A percentile compares a stretch with the other conserved stretches of the same genome.
These are phyloP conservation scores for Nycticorax nycticorax DNA, from an alignment of 2,113 vertebrate genomes.

Conservation along the genomic window DNA sequence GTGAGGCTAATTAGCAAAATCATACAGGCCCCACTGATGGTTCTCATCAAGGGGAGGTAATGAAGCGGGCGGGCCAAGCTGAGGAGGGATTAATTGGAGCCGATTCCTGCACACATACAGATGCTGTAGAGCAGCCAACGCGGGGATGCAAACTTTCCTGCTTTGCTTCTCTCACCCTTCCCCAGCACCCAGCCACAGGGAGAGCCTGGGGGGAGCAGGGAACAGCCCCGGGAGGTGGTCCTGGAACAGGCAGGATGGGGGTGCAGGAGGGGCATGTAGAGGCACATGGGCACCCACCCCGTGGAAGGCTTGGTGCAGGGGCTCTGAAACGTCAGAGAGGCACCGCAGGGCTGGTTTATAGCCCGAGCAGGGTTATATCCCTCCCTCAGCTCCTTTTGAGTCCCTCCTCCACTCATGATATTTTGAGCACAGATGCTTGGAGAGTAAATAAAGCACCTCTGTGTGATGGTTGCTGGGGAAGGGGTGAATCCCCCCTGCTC, in stretches of 20 bases:
- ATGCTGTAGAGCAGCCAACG: background rate
- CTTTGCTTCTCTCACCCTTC: background rate
- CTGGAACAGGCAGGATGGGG: background rate
- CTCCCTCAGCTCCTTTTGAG: background rate
- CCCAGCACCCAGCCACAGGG: background rate
- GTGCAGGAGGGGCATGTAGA: background rate
- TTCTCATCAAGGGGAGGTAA: conserved; percentile 78
- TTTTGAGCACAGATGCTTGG: background rate
- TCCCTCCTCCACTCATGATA: background rate
- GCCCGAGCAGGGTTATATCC: background rate
- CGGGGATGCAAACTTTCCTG: conserved; percentile 18
- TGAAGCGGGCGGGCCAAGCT: conserved; percentile 69
- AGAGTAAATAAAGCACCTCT: background rate
- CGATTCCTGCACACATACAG: conserved; percentile 51
- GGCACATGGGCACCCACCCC: background rate
- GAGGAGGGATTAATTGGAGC: conserved; percentile 65
- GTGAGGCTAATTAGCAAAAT: conserved; percentile 82
- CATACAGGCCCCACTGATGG: conserved; percentile 79
- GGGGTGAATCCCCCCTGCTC: background rate
- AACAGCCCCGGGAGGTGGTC: background rate
- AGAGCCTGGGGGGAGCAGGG: background rate
- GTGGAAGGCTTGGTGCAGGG: background rate
- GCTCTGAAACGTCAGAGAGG: background rate
- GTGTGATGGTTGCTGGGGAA: background rate
- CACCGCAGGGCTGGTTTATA: background rate